phyloP scores from a whole-genome alignment of 2,888 invertebrate species.

The Coremacera marginata region DNA sequence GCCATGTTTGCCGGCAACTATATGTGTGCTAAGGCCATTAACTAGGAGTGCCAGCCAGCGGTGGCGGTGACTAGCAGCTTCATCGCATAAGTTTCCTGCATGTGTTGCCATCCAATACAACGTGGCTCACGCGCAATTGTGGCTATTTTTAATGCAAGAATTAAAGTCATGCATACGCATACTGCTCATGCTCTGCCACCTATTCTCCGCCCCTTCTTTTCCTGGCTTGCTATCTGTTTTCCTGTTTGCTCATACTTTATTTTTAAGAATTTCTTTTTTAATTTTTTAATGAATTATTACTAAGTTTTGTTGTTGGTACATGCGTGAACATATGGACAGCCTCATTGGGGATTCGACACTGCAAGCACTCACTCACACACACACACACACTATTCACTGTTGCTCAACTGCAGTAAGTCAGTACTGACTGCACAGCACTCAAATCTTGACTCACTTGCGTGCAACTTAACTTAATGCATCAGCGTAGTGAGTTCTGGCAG shows the following conservation, averaged over 20 bases:
- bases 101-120: slow-evolving; percentile 30
- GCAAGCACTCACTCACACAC: background rate
- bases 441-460: slow-evolving; percentile 20
- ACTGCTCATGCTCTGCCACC: background rate
- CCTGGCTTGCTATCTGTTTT: background rate
- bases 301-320: background rate
- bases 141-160: slow-evolving; percentile 37
- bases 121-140: slow-evolving; percentile 14
- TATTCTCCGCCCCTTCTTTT: background rate
- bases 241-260: slow-evolving; percentile 5
- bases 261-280: slow-evolving; percentile 17
- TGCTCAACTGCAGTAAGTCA: slow-evolving; percentile 25
- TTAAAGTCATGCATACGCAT: slow-evolving; percentile 9
- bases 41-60: slow-evolving; percentile 30
- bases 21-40: slow-evolving; percentile 36
- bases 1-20: background rate
- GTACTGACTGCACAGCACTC: background rate
- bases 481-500: slow-evolving; percentile 21
- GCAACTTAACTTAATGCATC: background rate
- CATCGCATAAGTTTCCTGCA: background rate
- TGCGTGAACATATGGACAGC: background rate
- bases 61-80: background rate
- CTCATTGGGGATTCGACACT: background rate
- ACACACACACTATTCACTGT: background rate
- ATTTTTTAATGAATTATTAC: slow-evolving; percentile 20